Evolutionary conservation across 2,113 vertebrate species (phyloP).

Genomic region (Larimichthys polyactis): DNA sequence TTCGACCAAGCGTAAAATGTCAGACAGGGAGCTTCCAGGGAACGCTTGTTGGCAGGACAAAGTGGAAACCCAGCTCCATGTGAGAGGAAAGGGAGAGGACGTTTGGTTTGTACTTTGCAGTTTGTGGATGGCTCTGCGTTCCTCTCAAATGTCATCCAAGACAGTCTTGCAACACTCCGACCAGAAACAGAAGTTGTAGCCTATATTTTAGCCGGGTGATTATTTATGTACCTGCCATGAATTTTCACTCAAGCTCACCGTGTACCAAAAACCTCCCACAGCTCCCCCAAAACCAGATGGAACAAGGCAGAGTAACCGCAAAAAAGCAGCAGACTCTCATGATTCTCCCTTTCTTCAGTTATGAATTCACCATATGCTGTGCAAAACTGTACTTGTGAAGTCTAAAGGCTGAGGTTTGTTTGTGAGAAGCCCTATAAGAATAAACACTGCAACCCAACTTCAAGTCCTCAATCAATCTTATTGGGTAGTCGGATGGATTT

Average conservation of each 20-base stretch:
- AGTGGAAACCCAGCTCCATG: constrained; percentile 79
- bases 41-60: constrained; percentile 73
- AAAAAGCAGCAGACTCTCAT: constrained; percentile 70
- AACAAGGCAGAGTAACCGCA: constrained; percentile 77
- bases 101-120: constrained; percentile 69
- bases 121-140: constrained; percentile 63
- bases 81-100: constrained; percentile 66
- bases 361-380: constrained; percentile 78
- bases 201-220: constrained; percentile 76
- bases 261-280: constrained; percentile 76
- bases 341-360: constrained; percentile 72
- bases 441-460: constrained; percentile 71
- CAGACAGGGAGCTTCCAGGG: constrained; percentile 71
- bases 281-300: constrained; percentile 76
- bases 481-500: constrained; percentile 69
- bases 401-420: constrained; percentile 72
- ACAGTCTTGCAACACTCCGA: constrained; percentile 62
- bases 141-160: constrained; percentile 76
- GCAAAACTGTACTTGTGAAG: constrained; percentile 69
- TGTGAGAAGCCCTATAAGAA: constrained; percentile 76
- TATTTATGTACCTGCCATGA: constrained; percentile 86
- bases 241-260: constrained; percentile 71
- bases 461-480: constrained; percentile 77
- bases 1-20: constrained; percentile 68
- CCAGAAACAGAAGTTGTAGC: constrained; percentile 72